phyloP scores from a whole-genome alignment of 2,888 invertebrate species.

The Pseudococcus longispinus region DNA sequence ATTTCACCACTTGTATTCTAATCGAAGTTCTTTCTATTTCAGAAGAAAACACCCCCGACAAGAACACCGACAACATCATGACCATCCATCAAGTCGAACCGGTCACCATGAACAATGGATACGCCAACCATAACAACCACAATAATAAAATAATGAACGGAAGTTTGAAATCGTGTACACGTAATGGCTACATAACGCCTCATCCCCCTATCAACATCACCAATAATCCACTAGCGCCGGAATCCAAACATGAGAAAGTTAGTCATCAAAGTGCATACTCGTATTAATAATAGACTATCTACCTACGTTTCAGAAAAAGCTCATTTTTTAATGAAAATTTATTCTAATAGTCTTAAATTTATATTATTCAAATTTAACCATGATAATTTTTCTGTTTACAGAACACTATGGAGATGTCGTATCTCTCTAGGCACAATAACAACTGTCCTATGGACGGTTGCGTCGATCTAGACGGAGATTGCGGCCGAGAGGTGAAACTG shows the following conservation, averaged over 20 bases:
- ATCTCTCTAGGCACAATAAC: slow-evolving; percentile 73
- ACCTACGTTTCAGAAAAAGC: slow-evolving; percentile 34
- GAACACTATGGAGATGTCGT: slow-evolving; percentile 74
- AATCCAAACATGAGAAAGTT: slow-evolving; percentile 72
- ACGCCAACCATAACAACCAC: slow-evolving; percentile 62
- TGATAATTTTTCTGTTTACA: slow-evolving; percentile 62
- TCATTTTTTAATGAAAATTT: slow-evolving; percentile 5
- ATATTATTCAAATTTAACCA: neutral
- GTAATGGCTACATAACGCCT: slow-evolving; percentile 66
- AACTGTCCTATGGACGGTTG: slow-evolving; percentile 60
- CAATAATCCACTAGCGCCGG: slow-evolving; percentile 77
- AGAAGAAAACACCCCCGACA: slow-evolving; percentile 63
- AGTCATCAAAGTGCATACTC: slow-evolving; percentile 61
- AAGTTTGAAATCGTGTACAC: slow-evolving; percentile 63
- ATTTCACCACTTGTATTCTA: too few species aligned
- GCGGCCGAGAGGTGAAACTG: slow-evolving; percentile 57
- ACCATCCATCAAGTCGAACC: slow-evolving; percentile 61
- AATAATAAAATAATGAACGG: slow-evolving; percentile 64
- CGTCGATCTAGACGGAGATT: slow-evolving; percentile 58
- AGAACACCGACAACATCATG: slow-evolving; percentile 60
- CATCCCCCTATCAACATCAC: slow-evolving; percentile 72
- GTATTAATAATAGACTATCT: slow-evolving; percentile 46
- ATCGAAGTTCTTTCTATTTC: slow-evolving; percentile 56
- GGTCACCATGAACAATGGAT: slow-evolving; percentile 61
- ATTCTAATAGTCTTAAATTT: too few species aligned